phyloP scores from a whole-genome alignment of 2,888 invertebrate genomes.

The Drosophila suboccidentalis region DNA sequence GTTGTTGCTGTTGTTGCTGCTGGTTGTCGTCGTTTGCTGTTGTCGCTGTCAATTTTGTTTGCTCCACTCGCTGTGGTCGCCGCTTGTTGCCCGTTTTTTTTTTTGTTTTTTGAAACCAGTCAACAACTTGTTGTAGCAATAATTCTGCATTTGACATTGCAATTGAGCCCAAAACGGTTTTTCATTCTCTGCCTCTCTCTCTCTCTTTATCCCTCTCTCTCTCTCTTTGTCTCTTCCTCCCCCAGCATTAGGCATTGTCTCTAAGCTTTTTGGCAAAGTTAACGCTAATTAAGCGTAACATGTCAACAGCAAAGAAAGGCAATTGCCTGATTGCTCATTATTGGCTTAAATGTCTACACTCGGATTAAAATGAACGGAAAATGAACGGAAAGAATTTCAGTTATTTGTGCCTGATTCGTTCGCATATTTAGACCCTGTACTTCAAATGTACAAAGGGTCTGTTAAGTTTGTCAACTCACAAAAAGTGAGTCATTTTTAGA shows the following conservation, averaged over 20 bases:
- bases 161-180: constrained; percentile 70
- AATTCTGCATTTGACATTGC: constrained; percentile 80
- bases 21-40: constrained; percentile 52
- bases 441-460: background rate
- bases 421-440: background rate
- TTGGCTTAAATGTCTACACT: constrained; percentile 18
- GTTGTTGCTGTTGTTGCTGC: constrained; percentile 48
- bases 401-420: background rate
- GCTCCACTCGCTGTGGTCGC: constrained; percentile 51
- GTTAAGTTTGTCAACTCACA: background rate
- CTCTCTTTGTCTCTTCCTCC: background rate
- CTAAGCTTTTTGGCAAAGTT: constrained; percentile 11
- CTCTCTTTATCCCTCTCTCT: background rate
- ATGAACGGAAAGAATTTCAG: background rate
- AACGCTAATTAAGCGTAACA: constrained; percentile 66
- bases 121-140: constrained; percentile 77
- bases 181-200: constrained; percentile 13
- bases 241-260: constrained; percentile 45
- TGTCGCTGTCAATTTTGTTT: constrained; percentile 49
- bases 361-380: background rate
- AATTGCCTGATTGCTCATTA: constrained; percentile 21
- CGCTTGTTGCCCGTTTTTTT: constrained; percentile 55
- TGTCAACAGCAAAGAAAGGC: constrained; percentile 45
- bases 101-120: constrained; percentile 48
- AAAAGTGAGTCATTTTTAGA: too few species aligned